These are phyloP conservation scores for Athrips mouffetella DNA, from an alignment of 2,888 invertebrate genomes.

Conservation along the genomic window DNA sequence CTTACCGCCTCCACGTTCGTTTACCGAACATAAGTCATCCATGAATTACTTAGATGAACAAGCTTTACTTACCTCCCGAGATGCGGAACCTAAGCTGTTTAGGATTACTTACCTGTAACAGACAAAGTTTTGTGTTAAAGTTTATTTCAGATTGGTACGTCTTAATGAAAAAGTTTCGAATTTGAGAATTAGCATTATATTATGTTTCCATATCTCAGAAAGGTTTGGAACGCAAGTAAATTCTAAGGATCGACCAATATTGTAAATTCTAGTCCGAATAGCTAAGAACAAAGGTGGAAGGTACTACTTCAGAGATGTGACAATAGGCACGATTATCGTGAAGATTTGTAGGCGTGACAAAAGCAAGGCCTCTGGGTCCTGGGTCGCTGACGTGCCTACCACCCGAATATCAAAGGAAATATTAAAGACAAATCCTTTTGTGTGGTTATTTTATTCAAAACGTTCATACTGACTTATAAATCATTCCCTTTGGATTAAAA, in stretches of 20 bases:
- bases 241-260: too few relatives aligned
- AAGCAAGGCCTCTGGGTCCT: conserved; percentile 10
- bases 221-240: too few relatives aligned
- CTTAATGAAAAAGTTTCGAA: too few relatives aligned
- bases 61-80: conserved; percentile 2
- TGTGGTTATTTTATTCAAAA: conserved; percentile 5
- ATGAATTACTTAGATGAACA: conserved; percentile 2
- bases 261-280: too few relatives aligned
- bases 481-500: conserved; percentile 10
- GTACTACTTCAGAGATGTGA: too few relatives aligned
- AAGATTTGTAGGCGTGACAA: conserved; percentile 15
- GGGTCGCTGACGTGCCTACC: conserved; percentile 10
- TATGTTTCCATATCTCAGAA: too few relatives aligned
- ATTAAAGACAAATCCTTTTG: conserved; percentile 16
- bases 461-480: conserved; percentile 6
- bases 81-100: neutral
- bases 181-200: too few relatives aligned
- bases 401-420: conserved; percentile 14
- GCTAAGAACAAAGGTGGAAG: too few relatives aligned
- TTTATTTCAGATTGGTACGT: neutral
- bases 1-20: too few relatives aligned
- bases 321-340: conserved; percentile 3
- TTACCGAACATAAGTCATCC: neutral
- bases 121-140: conserved; percentile 2
- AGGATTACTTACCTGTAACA: conserved; percentile 26